phyloP scores from a whole-genome alignment of 2,113 vertebrate genomes.

The Hypomesus transpacificus region DNA sequence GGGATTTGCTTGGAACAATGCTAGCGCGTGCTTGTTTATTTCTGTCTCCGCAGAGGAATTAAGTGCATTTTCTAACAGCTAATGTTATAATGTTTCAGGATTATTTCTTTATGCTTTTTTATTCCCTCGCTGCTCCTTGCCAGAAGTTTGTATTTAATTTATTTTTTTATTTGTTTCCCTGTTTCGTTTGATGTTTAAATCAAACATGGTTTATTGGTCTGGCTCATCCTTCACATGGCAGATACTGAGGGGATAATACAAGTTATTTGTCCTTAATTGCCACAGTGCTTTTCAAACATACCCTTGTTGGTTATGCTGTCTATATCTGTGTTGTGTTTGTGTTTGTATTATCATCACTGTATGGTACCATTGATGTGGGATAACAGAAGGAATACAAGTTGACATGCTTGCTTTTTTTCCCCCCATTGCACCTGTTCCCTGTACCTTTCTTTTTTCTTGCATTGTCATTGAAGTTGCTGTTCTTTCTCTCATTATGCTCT shows the following conservation, averaged over 20 bases:
- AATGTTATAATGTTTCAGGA: slow-evolving; percentile 70
- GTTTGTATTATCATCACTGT: slow-evolving; percentile 72
- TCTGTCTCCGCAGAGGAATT: slow-evolving; percentile 74
- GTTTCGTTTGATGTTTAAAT: slow-evolving; percentile 64
- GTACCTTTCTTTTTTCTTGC: neutral
- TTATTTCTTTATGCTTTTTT: slow-evolving; percentile 61
- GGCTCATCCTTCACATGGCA: slow-evolving; percentile 54
- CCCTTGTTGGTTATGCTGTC: slow-evolving; percentile 48
- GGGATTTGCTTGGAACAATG: slow-evolving; percentile 75
- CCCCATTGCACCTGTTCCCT: slow-evolving; percentile 52
- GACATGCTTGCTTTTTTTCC: slow-evolving; percentile 68
- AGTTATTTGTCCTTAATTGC: slow-evolving; percentile 77
- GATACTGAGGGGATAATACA: slow-evolving; percentile 49
- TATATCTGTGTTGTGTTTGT: slow-evolving; percentile 63
- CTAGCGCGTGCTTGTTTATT: slow-evolving; percentile 65
- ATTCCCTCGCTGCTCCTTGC: slow-evolving; percentile 19
- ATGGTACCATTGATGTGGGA: slow-evolving; percentile 72
- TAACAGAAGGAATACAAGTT: slow-evolving; percentile 74
- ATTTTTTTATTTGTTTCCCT: slow-evolving; percentile 52
- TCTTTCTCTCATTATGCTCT: slow-evolving; percentile 52
- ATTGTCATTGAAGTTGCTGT: slow-evolving; percentile 37
- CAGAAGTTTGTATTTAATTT: neutral
- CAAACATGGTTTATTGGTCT: slow-evolving; percentile 70
- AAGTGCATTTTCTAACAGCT: slow-evolving; percentile 73
- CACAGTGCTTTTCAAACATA: slow-evolving; percentile 66